A percentile compares a stretch with the other conserved stretches of the same genome.
Conservation (phyloP, 2,113 vertebrate genomes). For the Oreocharis arfaki region DNA sequence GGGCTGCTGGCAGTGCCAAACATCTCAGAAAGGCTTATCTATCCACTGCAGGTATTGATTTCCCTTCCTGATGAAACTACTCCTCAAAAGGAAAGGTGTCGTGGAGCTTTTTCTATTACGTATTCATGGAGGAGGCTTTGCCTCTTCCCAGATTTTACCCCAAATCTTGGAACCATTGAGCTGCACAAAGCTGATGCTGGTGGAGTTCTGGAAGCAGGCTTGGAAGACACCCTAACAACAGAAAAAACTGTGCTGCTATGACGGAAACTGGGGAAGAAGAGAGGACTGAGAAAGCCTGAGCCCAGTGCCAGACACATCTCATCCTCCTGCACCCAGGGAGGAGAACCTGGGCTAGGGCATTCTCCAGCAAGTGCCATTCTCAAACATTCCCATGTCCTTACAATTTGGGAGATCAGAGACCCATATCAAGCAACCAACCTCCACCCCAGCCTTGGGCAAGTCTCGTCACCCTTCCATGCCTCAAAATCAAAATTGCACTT, state of each 20-base stretch:
- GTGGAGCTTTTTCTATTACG: neutral
- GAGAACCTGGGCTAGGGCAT: neutral
- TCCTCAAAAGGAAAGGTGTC: neutral
- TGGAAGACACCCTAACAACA: neutral
- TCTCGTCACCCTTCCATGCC: neutral
- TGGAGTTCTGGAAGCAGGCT: neutral
- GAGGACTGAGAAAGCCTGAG: neutral
- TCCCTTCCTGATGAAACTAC: neutral
- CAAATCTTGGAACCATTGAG: neutral
- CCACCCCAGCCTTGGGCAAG: neutral
- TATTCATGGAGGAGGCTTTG: neutral
- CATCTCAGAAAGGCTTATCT: neutral
- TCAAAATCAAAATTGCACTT: neutral
- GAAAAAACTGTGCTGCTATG: accelerated
- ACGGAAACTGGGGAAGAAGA: neutral
- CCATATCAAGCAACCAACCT: neutral
- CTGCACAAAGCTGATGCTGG: neutral
- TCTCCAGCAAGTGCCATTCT: accelerated
- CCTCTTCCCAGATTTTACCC: neutral
- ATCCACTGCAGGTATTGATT: neutral
- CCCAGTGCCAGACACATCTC: neutral
- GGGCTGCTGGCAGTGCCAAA: neutral
- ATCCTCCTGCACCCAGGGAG: neutral
- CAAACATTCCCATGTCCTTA: neutral
- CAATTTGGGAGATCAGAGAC: neutral